Base-by-base conservation (phyloP, 2,888 invertebrate species). In the Acrocera orbiculus region DNA sequence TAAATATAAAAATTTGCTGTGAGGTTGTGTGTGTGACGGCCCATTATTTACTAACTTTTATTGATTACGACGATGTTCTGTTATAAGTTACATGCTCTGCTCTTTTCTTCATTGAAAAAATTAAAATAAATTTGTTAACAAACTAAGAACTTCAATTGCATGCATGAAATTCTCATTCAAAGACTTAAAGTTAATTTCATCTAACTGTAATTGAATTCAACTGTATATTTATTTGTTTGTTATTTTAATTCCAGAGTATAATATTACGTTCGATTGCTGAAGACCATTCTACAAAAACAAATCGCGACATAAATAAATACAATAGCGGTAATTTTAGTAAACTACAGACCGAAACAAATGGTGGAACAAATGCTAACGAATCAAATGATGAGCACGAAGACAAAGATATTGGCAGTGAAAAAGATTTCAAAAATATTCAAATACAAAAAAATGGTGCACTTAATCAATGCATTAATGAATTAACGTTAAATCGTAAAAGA, bases 401-500 rank as follows among this genome's bases (percentile, higher is more conserved):
- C 38, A 56, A 58, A 47, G 58, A 53, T 48, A 48, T 48, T 17
- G 55, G 54, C 34, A 54, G 52, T 9, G 50, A 59, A 43, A 56
- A 58, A 44, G 54, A 54, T 38, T 45, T 45, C 26, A 48, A 52
- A 32, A 48, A 47, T 29, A 46, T 47, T 31, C 49, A 51, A 41
- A 47, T 48, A 35, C 47, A 51, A 38, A 52, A 52, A 31, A 52
- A 61, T 43, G 58, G 58, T 20, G 59, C 58, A 14, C 47, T 58
- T 30, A 58, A 61, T 46, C 75, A 77, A 56, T 78, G 77, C 52
- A 73, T 78, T 45, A 76, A 69, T 47, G 78, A 79, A 53, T 58
- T 79, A 43, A 76, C 76, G 24, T 62, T 65, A n/a, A 67, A 64
- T 32, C 62, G 56, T 32, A 52, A 65, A 46, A 56, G 66, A 41